Conservation (phyloP, 2,888 invertebrate genomes). For the Ichneumoninae sp. region DNA sequence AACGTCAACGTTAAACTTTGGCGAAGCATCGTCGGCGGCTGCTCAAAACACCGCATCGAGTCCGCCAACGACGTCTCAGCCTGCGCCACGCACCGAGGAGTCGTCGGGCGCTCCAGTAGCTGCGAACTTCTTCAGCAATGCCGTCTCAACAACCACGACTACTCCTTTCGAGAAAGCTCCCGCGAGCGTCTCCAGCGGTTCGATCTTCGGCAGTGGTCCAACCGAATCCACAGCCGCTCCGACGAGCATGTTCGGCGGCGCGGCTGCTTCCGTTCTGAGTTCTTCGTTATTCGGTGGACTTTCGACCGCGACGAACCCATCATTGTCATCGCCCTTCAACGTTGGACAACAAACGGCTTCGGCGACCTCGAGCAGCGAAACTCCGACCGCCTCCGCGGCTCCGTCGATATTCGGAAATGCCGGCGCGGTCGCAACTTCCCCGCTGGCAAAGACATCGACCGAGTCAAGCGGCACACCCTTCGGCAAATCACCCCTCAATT, state of each 20-base stretch:
- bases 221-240: conserved; percentile 10
- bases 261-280: conserved; percentile 23
- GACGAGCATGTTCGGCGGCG: conserved; percentile 50
- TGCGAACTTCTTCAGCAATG: conserved; percentile 66
- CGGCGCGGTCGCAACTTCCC: neutral
- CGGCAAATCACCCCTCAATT: conserved; percentile 57
- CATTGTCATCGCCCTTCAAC: conserved; percentile 41
- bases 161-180: conserved; percentile 53
- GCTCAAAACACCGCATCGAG: conserved; percentile 13
- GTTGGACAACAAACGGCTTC: conserved; percentile 31
- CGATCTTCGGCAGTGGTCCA: conserved; percentile 61
- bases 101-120: conserved; percentile 15
- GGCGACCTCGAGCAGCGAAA: conserved; percentile 40
- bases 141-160: conserved; percentile 58
- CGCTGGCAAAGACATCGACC: conserved; percentile 39
- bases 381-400: conserved; percentile 22
- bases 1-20: conserved; percentile 57
- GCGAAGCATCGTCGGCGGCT: conserved; percentile 47
- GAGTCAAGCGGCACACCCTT: conserved; percentile 40
- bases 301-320: conserved; percentile 31
- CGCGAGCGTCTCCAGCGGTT: conserved; percentile 35
- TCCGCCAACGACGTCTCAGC: conserved; percentile 40
- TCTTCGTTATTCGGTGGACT: conserved; percentile 42
- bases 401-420: conserved; percentile 49
- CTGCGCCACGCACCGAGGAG: conserved; percentile 50